Base-by-base conservation (phyloP, 2,888 invertebrate genomes). In the Drosophila kambysellisi region DNA sequence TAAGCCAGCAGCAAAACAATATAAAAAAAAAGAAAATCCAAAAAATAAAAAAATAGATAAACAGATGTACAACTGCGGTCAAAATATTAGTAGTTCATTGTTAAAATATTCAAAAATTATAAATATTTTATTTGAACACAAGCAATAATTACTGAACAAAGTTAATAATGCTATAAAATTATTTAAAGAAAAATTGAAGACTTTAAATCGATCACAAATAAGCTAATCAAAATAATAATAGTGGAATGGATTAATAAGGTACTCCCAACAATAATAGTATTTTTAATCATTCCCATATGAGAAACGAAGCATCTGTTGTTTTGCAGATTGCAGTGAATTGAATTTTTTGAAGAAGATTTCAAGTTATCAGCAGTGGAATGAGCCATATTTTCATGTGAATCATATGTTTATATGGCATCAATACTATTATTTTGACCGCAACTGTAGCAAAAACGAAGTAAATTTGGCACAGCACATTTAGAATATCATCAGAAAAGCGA, bases 401-500 rank as follows among this genome's bases (percentile, higher is more conserved):
- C 20, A 8, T 8, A 15, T 25, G 25, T 25, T 15, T 8, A 4
- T 15, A 25, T 25, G 2, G 4, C 2, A 46, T 5, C 15, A 25
- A 0, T 25, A 15, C 25, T 25, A 46, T 46, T 25, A 46, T 46
- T 46, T 46, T 46, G 46, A 46, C 4, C 15, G 15, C 46, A 46
- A 46, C 25, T 46, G 46, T 83, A 75, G 79, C 89, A 88, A 88
- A 88, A 86, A 76, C 88, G 76, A 90, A 87, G 83, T 87, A 83
- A 91, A 90, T 84, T 91, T 85, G 84, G 84, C 81, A 73, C 85
- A 90, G 88, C 85, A 83, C 91, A 89, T 90, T 91, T 91, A 91
- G 91, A 91, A 91, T 92, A 92, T 91, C 91, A 91, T 92, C 91
- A 83, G 83, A 72, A 74, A 81, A 60, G 67, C 70, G 32, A 70